Base-by-base conservation (phyloP, 2,797 vertebrate genomes). In the Carduelis carduelis region DNA sequence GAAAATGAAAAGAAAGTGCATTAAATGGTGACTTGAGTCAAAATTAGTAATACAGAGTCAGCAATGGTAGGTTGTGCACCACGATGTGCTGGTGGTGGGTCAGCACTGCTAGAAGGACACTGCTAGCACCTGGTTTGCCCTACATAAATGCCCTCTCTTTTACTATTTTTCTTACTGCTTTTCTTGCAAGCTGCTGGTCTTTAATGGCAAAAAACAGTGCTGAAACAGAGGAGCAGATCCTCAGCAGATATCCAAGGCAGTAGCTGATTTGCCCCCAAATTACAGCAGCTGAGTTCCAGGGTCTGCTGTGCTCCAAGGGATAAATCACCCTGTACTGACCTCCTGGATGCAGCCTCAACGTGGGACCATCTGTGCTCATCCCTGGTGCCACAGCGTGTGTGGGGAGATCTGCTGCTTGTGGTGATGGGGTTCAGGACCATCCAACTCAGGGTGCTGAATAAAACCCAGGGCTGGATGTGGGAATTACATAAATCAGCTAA, bases 401-500 rank as follows among this genome's bases (percentile, higher is more conserved):
- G n/a, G 41, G 46, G 41, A 80, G 52, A 70, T 52, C 35, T 72
- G 81, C 78, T 3, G 3, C 55, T 79, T 3, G 3, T 60, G 81
- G 60, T 46, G 27, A 44, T 71, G 9, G 0, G 60, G 64, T 37
- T 39, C 55, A 69, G 52, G 44, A 37, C 26, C 52, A 55, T 87
- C 55, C 26, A 76, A 34, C 39, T 37, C n/a, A 27, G 60, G 63
- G 15, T 85, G 49, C n/a, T 68, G 60, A 78, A 50, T 23, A 53
- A 87, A 93, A 56, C 32, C 35, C 71, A 44, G 39, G 59, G 39
- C 84, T 78, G 87, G 84, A 77, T 37, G 69, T 83, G 66, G 56
- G 83, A 89, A 82, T 89, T 52, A 61, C 55, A 90, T 82, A 82
- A 95, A 95, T 88, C 80, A 75, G 83, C 63, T 84, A 93, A 92